Percentiles rank a stretch among this genome's conserved stretches.
These are phyloP conservation scores for Porphyrio hochstetteri DNA, from an alignment of 2,113 vertebrate species.

Conservation along the genomic window DNA sequence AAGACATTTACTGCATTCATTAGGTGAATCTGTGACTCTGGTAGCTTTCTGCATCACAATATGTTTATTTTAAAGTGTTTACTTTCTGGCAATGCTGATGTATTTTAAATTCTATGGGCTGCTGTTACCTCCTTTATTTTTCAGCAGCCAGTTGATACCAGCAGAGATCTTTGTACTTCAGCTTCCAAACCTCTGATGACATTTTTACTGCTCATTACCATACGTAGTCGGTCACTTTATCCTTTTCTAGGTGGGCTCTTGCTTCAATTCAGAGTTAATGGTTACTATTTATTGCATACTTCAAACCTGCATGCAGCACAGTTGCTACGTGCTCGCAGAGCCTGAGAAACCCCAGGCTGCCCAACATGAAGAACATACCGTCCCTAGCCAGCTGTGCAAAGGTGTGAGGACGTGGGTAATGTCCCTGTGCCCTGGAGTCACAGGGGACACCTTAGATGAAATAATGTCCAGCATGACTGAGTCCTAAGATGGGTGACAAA, in stretches of 20 bases:
- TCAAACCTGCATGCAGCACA: not conserved
- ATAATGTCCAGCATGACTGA: not conserved
- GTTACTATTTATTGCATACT: slow-evolving; percentile 68
- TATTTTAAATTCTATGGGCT: not conserved
- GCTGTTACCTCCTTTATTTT: not conserved
- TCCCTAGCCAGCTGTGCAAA: not conserved
- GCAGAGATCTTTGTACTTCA: slow-evolving; percentile 34
- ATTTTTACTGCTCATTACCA: slow-evolving; percentile 29
- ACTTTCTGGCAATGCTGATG: not conserved
- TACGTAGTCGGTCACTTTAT: slow-evolving; percentile 14
- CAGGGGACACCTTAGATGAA: not conserved
- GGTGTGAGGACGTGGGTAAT: not conserved
- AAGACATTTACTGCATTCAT: not conserved
- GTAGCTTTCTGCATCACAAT: not conserved
- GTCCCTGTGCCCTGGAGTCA: not conserved
- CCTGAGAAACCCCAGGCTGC: not conserved
- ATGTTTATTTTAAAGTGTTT: not conserved
- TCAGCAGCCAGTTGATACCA: not conserved
- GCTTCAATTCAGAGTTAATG: slow-evolving; percentile 45
- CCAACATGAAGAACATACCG: not conserved
- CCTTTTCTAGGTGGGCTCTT: not conserved
- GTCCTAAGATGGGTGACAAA: not conserved
- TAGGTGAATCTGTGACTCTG: not conserved
- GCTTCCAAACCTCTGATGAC: slow-evolving; percentile 23
- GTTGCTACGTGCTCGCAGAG: not conserved